Percentiles rank a stretch among this genome's conserved stretches.
These are phyloP conservation scores for Campoletis sonorensis DNA, from an alignment of 1,140 invertebrate species.

Conservation along the genomic window DNA sequence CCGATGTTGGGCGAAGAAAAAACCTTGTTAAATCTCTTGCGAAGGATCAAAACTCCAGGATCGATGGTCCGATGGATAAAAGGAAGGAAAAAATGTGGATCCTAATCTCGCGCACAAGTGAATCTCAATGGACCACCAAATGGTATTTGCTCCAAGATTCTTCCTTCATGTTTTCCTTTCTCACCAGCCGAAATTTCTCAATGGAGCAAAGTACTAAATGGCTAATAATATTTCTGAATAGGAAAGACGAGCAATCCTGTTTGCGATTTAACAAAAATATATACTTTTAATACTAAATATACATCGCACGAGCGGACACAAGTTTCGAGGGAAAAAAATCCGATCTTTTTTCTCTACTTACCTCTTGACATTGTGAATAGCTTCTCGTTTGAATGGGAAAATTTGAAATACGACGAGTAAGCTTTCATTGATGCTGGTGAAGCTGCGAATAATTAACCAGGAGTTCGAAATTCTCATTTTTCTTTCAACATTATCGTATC, in stretches of 20 bases:
- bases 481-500: too few species aligned
- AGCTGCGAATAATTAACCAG: too few species aligned
- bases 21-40: neutral
- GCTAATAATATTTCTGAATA: slow-evolving; percentile 18
- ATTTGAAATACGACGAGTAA: neutral
- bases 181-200: slow-evolving; percentile 4
- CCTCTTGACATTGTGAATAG: slow-evolving; percentile 21
- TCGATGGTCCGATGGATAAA: neutral
- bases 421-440: too few species aligned
- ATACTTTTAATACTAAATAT: slow-evolving; percentile 25
- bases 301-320: slow-evolving; percentile 33
- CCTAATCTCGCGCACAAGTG: slow-evolving; percentile 42
- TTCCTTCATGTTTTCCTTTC: slow-evolving; percentile 19
- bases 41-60: neutral
- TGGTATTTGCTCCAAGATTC: slow-evolving; percentile 1
- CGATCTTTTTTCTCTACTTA: neutral
- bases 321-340: neutral
- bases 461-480: too few species aligned
- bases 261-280: neutral
- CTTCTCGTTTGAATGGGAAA: slow-evolving; percentile 4
- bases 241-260: neutral
- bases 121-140: slow-evolving; percentile 30
- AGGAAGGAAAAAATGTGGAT: neutral
- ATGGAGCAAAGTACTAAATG: slow-evolving; percentile 1
- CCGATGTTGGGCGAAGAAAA: neutral